Evolutionary conservation across 2,888 invertebrate genomes (phyloP), one percentile per base, ranked within the genome.

Genomic region (Spodoptera littoralis): DNA sequence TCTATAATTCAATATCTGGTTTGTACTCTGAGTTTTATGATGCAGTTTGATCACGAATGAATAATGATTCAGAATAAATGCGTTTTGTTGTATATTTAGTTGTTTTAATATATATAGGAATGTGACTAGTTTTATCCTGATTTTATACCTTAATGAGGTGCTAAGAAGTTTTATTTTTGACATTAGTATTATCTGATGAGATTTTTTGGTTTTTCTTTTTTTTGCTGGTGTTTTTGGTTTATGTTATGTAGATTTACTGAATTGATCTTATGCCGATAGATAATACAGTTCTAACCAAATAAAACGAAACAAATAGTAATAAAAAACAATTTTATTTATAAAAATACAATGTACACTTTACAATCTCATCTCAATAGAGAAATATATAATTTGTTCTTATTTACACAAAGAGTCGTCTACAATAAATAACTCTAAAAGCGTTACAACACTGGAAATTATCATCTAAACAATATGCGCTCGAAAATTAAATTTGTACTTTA

Each of bases 311-410:
- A 42, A 43, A n/a, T 60, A 56, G 52, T 82, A 85, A 86, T 83
- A 82, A 87, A 84, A 86, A 81, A 81, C 36, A 36, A 27, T 36
- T 88, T 88, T 90, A 90, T 89, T 88, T 89, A 90, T 81, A 91
- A 91, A 92, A 92, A 91, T 89, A 91, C 77, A 86, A 72, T 85
- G 80, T 85, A 89, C 82, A 84, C 84, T 88, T 82, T 88, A 88
- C 85, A 88, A 85, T 90, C 92, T 92, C 93, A 92, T 90, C 92
- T 92, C 93, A 92, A 92, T 87, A 93, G 92, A 93, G 92, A 91
- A 72, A 80, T 79, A 73, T 72, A 82, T 77, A 78, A 82, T 80
- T 80, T 72, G 82, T 77, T 85, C 85, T 87, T 90, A 90, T 85
- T 65, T 87, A 89, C 84, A 76, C 45, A 71, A 86, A 78, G 79